These are phyloP conservation scores for Metacarcinus magister DNA, from an alignment of 2,888 invertebrate genomes.

Conservation along the genomic window DNA sequence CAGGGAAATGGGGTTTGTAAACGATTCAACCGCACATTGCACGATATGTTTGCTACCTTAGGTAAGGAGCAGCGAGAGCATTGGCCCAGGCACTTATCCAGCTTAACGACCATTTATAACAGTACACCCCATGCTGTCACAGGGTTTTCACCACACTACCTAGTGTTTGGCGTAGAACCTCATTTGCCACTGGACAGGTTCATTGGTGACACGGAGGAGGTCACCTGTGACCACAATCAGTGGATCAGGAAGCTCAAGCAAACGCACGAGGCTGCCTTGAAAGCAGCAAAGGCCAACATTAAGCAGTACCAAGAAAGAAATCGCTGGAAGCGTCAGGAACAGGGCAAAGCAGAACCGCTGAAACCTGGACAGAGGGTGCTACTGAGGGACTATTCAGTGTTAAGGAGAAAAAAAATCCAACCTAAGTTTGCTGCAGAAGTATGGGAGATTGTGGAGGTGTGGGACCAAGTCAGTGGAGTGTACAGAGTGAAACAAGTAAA, in stretches of 20 bases:
- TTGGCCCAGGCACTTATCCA: background rate
- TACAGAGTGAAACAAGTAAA: background rate
- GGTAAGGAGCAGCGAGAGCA: background rate
- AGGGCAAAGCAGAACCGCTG: constrained; percentile 20
- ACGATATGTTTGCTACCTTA: too few species aligned
- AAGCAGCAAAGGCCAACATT: background rate
- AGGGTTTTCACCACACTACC: background rate
- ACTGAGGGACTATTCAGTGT: constrained; percentile 36
- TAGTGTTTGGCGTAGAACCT: background rate
- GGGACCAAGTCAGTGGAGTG: background rate
- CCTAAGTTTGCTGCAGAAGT: constrained; percentile 32
- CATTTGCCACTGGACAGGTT: background rate
- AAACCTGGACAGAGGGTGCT: background rate
- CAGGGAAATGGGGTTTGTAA: too few species aligned
- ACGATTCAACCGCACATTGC: too few species aligned
- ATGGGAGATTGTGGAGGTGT: constrained; percentile 46
- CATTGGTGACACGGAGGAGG: background rate
- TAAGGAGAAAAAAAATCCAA: too few species aligned
- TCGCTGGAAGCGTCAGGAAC: background rate
- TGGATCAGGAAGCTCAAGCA: too few species aligned
- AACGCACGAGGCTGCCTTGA: too few species aligned
- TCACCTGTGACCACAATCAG: background rate
- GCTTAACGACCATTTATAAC: background rate
- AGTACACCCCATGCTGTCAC: background rate
- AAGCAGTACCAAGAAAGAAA: background rate